phyloP scores from a whole-genome alignment of 2,113 vertebrate genomes.

The Asarcornis scutulata region DNA sequence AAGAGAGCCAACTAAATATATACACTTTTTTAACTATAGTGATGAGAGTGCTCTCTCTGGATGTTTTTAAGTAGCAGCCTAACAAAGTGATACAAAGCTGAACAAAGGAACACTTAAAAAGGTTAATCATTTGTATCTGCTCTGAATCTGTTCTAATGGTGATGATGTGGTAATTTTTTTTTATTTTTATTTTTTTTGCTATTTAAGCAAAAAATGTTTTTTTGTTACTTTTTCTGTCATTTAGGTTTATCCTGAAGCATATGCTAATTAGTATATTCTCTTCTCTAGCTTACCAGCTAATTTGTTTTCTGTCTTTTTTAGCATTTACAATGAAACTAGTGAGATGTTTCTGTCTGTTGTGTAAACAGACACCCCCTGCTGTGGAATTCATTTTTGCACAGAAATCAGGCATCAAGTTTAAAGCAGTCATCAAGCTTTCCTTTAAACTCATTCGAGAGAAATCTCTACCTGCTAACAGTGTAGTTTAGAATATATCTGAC shows the following conservation, averaged over 20 bases:
- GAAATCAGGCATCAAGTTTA: neutral
- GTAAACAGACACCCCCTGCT: neutral
- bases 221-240: neutral
- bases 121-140: neutral
- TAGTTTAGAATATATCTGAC: neutral
- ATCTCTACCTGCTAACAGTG: neutral
- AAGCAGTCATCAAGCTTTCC: neutral
- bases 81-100: neutral
- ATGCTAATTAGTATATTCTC: neutral
- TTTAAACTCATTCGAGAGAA: neutral
- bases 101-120: neutral
- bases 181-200: neutral
- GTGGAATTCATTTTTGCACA: neutral
- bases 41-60: neutral
- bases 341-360: neutral
- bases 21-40: neutral
- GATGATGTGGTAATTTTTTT: neutral
- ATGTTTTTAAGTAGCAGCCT: neutral
- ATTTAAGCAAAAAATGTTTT: neutral
- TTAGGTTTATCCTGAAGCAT: neutral
- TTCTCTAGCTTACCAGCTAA: neutral
- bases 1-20: rapidly evolving
- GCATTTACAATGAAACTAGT: neutral
- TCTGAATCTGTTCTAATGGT: neutral
- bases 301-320: neutral